Evolutionary conservation across 1,140 invertebrate genomes (phyloP).

Genomic region (Pogonomyrmex barbatus): DNA sequence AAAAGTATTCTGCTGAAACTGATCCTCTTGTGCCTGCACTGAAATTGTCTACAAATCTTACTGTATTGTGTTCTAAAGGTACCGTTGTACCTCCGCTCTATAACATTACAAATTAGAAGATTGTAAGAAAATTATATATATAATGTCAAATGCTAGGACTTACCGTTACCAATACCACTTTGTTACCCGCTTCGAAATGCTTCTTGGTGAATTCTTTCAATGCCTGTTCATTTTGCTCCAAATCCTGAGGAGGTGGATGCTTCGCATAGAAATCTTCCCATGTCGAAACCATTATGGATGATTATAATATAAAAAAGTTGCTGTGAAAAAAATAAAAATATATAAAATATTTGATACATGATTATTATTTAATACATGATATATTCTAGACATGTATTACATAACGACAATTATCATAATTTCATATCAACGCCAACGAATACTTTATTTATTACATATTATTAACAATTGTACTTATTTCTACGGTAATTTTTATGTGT

Average conservation of each 20-base stretch:
- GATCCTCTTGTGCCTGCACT: slow-evolving; percentile 98
- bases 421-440: background rate
- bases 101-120: slow-evolving; percentile 73
- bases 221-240: slow-evolving; percentile 89
- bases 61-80: slow-evolving; percentile 98
- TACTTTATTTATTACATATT: background rate
- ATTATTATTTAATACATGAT: background rate
- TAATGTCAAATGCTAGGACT: slow-evolving; percentile 76
- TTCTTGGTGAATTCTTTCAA: slow-evolving; percentile 90
- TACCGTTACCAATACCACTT: slow-evolving; percentile 93
- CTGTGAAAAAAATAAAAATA: slow-evolving; percentile 12
- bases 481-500: background rate
- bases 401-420: slow-evolving; percentile 30
- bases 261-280: slow-evolving; percentile 94
- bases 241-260: slow-evolving; percentile 91
- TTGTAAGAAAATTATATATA: background rate
- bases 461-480: background rate
- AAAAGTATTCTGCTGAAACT: slow-evolving; percentile 97
- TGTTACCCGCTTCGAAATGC: slow-evolving; percentile 88
- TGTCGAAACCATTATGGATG: slow-evolving; percentile 85
- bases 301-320: slow-evolving; percentile 19
- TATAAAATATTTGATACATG: background rate
- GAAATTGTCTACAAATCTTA: slow-evolving; percentile 99
- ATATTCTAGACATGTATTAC: slow-evolving; percentile 39
- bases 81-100: slow-evolving; percentile 98